phyloP scores from a whole-genome alignment of 2,113 vertebrate genomes.

The Daboia siamensis region DNA sequence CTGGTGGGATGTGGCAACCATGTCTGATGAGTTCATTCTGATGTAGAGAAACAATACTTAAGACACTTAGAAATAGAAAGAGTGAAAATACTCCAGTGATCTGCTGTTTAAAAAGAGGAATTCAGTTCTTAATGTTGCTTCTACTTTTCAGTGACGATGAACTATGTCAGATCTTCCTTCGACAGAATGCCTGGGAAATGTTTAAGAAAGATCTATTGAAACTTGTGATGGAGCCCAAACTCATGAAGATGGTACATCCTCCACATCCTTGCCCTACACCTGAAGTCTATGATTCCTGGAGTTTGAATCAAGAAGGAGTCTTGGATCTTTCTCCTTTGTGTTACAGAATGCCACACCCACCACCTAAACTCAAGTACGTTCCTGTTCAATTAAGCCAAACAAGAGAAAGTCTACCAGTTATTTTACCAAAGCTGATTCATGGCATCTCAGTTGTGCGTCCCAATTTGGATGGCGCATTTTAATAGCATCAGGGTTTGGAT shows the following conservation, averaged over 20 bases:
- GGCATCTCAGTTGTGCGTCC: not conserved
- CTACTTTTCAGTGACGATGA: slow-evolving; percentile 47
- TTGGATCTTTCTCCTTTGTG: not conserved
- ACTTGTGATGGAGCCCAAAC: slow-evolving; percentile 37
- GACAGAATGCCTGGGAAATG: slow-evolving; percentile 59
- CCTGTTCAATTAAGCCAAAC: fast-evolving
- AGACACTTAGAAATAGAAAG: not conserved
- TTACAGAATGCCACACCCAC: not conserved
- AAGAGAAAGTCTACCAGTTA: not conserved
- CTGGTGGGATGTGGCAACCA: not conserved
- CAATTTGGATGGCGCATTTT: slow-evolving; percentile 11
- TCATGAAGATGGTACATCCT: not conserved
- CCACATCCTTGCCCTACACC: slow-evolving; percentile 4
- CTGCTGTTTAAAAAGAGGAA: not conserved
- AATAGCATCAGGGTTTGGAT: not conserved
- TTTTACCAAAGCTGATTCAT: slow-evolving; percentile 23
- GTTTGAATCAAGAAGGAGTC: slow-evolving; percentile 8
- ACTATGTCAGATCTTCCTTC: slow-evolving; percentile 57
- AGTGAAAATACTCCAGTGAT: not conserved
- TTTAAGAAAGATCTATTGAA: slow-evolving; percentile 49
- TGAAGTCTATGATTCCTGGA: slow-evolving; percentile 4
- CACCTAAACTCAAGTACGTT: not conserved
- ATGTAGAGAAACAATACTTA: not conserved
- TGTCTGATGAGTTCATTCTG: not conserved
- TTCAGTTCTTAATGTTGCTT: slow-evolving; percentile 15